Percentiles rank a stretch among this genome's conserved stretches.
Evolutionary conservation across 2,797 vertebrate genomes (phyloP).

Genomic region (Thalassophryne amazonica): DNA sequence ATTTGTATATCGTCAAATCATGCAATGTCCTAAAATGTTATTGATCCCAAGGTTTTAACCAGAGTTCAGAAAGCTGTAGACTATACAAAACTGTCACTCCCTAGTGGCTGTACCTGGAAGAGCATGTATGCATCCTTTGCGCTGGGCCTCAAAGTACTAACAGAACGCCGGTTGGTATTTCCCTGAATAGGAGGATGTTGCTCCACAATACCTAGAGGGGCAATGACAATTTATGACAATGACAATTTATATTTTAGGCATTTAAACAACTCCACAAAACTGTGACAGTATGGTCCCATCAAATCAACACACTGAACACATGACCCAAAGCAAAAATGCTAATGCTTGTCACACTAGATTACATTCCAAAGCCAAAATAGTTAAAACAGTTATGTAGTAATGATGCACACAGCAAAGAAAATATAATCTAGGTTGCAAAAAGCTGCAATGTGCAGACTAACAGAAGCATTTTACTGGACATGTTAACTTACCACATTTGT

Average conservation of each 20-base stretch:
- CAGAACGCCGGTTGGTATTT: constrained; percentile 93
- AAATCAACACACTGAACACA: background rate
- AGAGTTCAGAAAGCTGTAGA: background rate
- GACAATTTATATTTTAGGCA: background rate
- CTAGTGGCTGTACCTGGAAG: constrained; percentile 88
- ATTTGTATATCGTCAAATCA: background rate
- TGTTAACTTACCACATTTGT: too few relatives aligned
- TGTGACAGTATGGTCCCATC: background rate
- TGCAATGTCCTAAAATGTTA: background rate
- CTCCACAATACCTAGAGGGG: constrained; percentile 78
- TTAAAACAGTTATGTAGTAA: too few relatives aligned
- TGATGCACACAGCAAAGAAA: too few relatives aligned
- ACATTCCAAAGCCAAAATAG: too few relatives aligned
- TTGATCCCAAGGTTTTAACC: background rate
- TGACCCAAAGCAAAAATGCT: too few relatives aligned
- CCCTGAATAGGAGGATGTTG: constrained; percentile 86
- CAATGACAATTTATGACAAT: too few relatives aligned
- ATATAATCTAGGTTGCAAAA: too few relatives aligned
- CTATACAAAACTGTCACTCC: constrained; percentile 31
- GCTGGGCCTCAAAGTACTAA: constrained; percentile 93
- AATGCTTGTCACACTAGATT: too few relatives aligned
- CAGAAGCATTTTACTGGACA: too few relatives aligned
- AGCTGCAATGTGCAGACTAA: too few relatives aligned
- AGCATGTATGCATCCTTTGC: constrained; percentile 99
- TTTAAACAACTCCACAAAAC: background rate